Percentiles rank a stretch among this genome's conserved stretches.
Evolutionary conservation across 1,140 invertebrate genomes (phyloP).

Genomic region (Orius insidiosus): DNA sequence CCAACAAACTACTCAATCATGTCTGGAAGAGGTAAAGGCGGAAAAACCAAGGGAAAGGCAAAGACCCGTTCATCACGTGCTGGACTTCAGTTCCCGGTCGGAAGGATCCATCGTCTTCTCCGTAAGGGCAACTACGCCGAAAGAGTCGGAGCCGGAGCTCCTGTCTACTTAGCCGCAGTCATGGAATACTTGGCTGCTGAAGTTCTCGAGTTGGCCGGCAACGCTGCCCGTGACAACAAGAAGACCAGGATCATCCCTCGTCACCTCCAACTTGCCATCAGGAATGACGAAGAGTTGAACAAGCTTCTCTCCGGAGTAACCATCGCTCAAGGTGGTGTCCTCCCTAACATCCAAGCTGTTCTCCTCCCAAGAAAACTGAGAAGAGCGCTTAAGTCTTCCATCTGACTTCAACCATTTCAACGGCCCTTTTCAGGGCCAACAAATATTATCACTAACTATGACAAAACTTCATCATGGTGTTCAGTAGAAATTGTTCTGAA

Average conservation of each 20-base stretch:
- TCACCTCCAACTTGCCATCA: constrained; percentile 57
- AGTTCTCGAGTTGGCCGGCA: constrained; percentile 35
- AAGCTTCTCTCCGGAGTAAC: constrained; percentile 61
- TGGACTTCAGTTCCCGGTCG: constrained; percentile 52
- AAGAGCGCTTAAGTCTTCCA: too few relatives aligned
- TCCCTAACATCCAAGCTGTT: constrained; percentile 60
- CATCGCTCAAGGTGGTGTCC: constrained; percentile 66
- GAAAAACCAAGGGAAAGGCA: too few relatives aligned
- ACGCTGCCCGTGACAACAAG: constrained; percentile 44
- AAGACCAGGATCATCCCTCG: constrained; percentile 59
- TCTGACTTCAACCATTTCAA: too few relatives aligned
- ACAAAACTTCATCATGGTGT: too few relatives aligned
- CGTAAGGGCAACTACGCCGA: constrained; percentile 54
- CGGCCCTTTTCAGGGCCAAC: too few relatives aligned
- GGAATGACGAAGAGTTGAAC: constrained; percentile 67
- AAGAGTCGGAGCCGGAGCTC: constrained; percentile 46
- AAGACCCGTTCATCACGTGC: too few relatives aligned
- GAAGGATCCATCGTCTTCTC: too few relatives aligned
- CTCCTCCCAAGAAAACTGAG: constrained; percentile 55
- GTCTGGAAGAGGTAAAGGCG: too few relatives aligned
- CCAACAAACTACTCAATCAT: too few relatives aligned
- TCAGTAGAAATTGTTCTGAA: too few relatives aligned
- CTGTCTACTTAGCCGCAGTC: constrained; percentile 50
- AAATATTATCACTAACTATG: too few relatives aligned
- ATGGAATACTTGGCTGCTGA: constrained; percentile 47